A percentile compares a stretch with the other conserved stretches of the same genome.
Conservation (phyloP, 2,888 invertebrate genomes). For the Aleiodes alternator region DNA sequence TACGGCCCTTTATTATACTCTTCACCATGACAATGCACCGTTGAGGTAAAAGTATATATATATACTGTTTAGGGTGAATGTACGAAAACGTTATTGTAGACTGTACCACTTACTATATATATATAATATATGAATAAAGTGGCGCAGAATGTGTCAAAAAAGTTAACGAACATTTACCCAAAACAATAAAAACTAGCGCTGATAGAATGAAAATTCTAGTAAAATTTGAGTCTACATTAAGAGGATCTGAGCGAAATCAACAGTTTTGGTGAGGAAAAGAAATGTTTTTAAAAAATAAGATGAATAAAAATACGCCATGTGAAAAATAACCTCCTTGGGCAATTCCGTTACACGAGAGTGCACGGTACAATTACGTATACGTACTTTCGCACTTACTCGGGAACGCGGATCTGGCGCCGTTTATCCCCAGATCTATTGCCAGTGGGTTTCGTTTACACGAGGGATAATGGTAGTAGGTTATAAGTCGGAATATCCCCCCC, state of each 20-base stretch:
- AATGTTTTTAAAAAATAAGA: not conserved
- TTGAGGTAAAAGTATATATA: not conserved
- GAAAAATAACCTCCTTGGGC: constrained; percentile 33
- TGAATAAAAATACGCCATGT: constrained; percentile 26
- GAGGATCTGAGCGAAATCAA: not conserved
- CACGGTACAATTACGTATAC: constrained; percentile 44
- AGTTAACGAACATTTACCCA: not conserved
- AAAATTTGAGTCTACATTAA: not conserved
- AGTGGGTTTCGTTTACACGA: constrained; percentile 30
- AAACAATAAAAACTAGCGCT: not conserved
- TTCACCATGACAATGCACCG: constrained; percentile 23
- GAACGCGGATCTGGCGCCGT: constrained; percentile 49
- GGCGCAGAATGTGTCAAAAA: no score
- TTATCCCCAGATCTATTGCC: constrained; percentile 43
- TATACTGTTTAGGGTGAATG: no score
- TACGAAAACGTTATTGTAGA: no score
- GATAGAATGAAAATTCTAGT: not conserved
- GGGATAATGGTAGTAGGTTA: constrained; percentile 29
- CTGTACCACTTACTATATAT: no score
- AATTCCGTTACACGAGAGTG: constrained; percentile 35
- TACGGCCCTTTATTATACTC: constrained; percentile 25
- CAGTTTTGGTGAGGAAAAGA: not conserved
- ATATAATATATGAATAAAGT: no score
- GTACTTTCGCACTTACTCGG: constrained; percentile 42
- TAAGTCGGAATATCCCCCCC: constrained; percentile 19